These are phyloP conservation scores for Poecilia gillii DNA, from an alignment of 2,797 vertebrate species.

Conservation along the genomic window DNA sequence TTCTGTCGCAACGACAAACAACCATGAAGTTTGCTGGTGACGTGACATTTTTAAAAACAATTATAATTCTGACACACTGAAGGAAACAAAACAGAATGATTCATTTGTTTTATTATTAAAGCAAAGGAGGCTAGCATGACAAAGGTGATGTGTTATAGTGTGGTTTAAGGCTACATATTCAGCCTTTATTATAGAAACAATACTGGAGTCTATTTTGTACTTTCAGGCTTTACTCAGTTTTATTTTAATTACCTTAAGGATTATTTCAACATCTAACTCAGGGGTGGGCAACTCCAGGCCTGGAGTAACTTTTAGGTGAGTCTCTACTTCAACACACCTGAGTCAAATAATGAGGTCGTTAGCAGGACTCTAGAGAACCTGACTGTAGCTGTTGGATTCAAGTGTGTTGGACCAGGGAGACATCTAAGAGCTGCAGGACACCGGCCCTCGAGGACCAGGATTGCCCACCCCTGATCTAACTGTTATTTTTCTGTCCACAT, in stretches of 20 bases:
- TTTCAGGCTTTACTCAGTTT: background rate
- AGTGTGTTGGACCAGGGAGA: too few species aligned
- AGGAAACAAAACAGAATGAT: background rate
- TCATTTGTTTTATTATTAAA: background rate
- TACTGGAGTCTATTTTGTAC: background rate
- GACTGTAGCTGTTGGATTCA: too few species aligned
- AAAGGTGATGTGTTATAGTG: background rate
- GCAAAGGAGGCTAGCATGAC: background rate
- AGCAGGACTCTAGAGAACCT: too few species aligned
- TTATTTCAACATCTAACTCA: background rate
- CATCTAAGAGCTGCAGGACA: too few species aligned
- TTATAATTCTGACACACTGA: background rate
- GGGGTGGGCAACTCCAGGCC: too few species aligned
- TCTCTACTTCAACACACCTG: too few species aligned
- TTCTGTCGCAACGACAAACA: constrained; percentile 81
- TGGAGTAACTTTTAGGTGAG: too few species aligned
- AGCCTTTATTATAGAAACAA: background rate
- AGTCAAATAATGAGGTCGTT: too few species aligned
- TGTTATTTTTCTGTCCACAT: background rate
- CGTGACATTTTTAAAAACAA: background rate
- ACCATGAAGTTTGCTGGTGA: background rate
- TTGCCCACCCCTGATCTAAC: background rate
- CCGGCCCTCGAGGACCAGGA: too few species aligned
- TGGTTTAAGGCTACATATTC: background rate
- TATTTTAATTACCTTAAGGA: background rate